Evolutionary conservation across 2,888 invertebrate genomes (phyloP).

Genomic region (Dryobota labecula): DNA sequence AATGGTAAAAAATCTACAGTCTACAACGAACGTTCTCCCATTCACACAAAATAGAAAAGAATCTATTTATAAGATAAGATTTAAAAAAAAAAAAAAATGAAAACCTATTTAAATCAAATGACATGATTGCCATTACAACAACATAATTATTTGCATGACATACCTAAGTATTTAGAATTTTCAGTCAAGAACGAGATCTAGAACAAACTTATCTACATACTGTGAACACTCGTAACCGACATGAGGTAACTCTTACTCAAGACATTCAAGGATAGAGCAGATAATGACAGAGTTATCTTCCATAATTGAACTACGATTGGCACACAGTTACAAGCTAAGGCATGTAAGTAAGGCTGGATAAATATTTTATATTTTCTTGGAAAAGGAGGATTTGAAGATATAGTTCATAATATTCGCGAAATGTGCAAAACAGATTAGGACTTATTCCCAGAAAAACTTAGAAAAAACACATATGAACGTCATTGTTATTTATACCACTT

Average conservation of each 20-base stretch:
- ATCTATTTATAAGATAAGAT: too few relatives aligned
- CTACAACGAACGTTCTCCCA: too few relatives aligned
- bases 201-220: conserved; percentile 12
- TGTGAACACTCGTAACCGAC: conserved; percentile 26
- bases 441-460: background rate
- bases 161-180: background rate
- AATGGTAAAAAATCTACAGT: too few relatives aligned
- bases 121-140: too few relatives aligned
- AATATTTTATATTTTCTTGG: background rate
- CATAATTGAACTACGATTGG: conserved; percentile 33
- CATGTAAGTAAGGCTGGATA: background rate
- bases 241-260: conserved; percentile 71
- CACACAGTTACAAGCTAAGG: conserved; percentile 22
- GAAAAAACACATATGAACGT: background rate
- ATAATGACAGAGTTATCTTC: conserved; percentile 54
- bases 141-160: too few relatives aligned
- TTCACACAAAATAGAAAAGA: too few relatives aligned
- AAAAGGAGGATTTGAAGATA: background rate
- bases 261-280: conserved; percentile 68
- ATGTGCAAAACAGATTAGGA: background rate
- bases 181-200: conserved; percentile 4
- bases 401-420: too few relatives aligned
- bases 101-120: too few relatives aligned
- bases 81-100: too few relatives aligned
- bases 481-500: background rate